Evolutionary conservation across 2,797 vertebrate genomes (phyloP).

Genomic region (Helicolenus hilgendorfi): DNA sequence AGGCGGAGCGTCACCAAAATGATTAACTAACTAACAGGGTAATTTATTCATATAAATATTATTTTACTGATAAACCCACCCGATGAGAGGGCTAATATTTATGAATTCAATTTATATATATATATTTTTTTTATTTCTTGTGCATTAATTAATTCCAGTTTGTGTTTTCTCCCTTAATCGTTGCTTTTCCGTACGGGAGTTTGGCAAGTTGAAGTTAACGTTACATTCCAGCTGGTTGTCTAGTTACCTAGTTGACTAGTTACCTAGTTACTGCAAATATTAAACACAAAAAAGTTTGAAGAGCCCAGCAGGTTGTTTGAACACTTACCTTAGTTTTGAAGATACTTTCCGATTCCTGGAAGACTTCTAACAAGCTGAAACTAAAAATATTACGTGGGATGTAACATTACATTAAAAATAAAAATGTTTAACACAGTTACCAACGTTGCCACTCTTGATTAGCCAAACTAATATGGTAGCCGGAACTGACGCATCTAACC

Average conservation of each 20-base stretch:
- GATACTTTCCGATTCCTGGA: accelerated
- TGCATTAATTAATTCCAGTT: too few relatives aligned
- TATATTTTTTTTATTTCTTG: too few relatives aligned
- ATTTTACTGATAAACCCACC: not conserved
- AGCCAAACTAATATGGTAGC: not conserved
- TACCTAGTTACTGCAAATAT: not conserved
- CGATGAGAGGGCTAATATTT: not conserved
- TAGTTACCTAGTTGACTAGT: too few relatives aligned
- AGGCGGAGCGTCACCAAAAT: too few relatives aligned
- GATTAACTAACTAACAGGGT: too few relatives aligned
- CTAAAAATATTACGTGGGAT: not conserved
- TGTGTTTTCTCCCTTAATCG: too few relatives aligned
- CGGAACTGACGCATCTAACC: not conserved
- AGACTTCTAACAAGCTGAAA: not conserved
- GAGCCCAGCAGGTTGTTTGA: not conserved
- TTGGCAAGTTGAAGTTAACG: not conserved
- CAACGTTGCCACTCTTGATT: not conserved
- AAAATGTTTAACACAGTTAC: not conserved
- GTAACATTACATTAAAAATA: not conserved
- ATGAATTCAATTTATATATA: not conserved
- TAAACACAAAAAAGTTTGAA: not conserved
- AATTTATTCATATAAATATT: not conserved
- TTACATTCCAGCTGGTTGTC: too few relatives aligned
- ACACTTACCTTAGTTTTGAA: not conserved
- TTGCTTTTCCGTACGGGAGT: not conserved